Percentiles rank a stretch among this genome's conserved stretches.
These are phyloP conservation scores for Sebastes diaconus DNA, from an alignment of 2,797 vertebrate genomes.

Conservation along the genomic window DNA sequence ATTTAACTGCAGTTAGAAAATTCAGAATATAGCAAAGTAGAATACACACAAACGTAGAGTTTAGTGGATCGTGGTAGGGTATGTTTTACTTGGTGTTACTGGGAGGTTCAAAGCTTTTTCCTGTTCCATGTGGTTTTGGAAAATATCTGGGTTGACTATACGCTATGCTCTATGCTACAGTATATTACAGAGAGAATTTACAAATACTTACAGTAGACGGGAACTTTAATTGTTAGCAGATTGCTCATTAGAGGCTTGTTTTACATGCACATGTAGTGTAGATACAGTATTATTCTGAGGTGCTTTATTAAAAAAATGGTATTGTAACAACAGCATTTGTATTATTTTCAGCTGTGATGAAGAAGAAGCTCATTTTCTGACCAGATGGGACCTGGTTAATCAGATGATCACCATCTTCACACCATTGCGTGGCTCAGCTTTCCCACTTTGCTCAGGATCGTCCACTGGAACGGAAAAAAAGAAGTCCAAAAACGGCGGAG, in stretches of 20 bases:
- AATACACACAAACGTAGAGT: constrained; percentile 9
- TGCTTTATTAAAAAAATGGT: not conserved
- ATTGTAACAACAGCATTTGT: constrained; percentile 9
- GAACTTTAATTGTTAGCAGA: constrained; percentile 21
- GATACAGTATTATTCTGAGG: not conserved
- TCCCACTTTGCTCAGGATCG: constrained; percentile 36
- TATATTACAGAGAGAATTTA: constrained; percentile 50
- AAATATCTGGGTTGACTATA: constrained; percentile 54
- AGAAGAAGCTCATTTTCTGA: constrained; percentile 86
- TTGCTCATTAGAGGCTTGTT: constrained; percentile 29
- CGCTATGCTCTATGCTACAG: constrained; percentile 6
- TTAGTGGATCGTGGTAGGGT: constrained; percentile 44
- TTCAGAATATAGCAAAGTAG: constrained; percentile 24
- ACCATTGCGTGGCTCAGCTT: not conserved
- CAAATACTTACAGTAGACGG: constrained; percentile 15
- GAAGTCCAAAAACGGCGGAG: not conserved
- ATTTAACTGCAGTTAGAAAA: constrained; percentile 52
- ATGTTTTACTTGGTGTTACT: constrained; percentile 52
- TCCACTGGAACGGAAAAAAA: constrained; percentile 28
- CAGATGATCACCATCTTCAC: constrained; percentile 13
- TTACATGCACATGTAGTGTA: constrained; percentile 5
- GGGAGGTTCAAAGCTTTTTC: constrained; percentile 74
- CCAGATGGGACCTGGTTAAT: constrained; percentile 8
- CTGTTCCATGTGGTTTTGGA: constrained; percentile 64
- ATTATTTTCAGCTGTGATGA: constrained; percentile 79